Conservation (phyloP, 2,113 vertebrate species). For the Hemiprocne comata region DNA sequence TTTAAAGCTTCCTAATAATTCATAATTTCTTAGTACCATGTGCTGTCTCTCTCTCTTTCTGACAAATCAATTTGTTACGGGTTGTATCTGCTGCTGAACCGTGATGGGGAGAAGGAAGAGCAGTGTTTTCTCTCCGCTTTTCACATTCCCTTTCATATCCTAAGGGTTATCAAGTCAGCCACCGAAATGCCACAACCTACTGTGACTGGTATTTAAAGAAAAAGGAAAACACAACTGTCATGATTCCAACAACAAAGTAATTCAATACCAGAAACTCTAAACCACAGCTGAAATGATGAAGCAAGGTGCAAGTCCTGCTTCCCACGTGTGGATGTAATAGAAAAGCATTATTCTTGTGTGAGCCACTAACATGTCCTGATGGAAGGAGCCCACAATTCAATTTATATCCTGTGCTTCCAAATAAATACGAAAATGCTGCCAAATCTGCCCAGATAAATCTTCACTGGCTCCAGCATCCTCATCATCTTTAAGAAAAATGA, state of each 20-base stretch:
- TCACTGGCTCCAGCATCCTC: neutral
- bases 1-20: constrained; percentile 34
- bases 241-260: neutral
- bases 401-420: neutral
- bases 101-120: neutral
- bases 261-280: neutral
- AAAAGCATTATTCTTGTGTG: constrained; percentile 13
- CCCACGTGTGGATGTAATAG: neutral
- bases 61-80: constrained; percentile 33
- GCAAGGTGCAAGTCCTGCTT: neutral
- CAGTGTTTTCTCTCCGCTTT: neutral
- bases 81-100: neutral
- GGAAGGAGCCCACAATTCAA: neutral
- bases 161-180: constrained; percentile 29
- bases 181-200: constrained; percentile 7
- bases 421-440: constrained; percentile 1
- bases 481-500: neutral
- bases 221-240: neutral
- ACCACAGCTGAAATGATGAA: neutral
- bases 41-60: neutral
- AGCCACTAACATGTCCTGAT: neutral
- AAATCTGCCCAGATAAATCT: neutral
- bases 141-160: neutral
- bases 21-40: constrained; percentile 10
- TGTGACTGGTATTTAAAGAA: neutral